These are phyloP conservation scores for Xenopus laevis DNA, from an alignment of 2,113 vertebrate genomes.

Conservation along the genomic window DNA sequence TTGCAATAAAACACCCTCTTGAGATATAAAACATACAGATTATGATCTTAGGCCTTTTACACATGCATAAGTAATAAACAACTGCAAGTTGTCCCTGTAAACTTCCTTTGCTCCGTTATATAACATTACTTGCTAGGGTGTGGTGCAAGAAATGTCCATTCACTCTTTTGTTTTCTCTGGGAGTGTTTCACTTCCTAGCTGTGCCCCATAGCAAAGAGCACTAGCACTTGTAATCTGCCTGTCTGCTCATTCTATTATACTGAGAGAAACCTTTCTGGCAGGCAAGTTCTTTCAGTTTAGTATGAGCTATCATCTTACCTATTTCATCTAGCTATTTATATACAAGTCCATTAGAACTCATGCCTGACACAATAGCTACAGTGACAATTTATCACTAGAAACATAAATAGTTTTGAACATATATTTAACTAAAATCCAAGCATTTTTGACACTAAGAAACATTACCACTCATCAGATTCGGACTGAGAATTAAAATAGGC, in stretches of 20 bases:
- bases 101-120: conserved; percentile 29
- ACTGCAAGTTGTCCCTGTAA: conserved; percentile 19
- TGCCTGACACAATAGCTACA: no score
- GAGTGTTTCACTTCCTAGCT: conserved; percentile 58
- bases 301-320: no score
- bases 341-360: no score
- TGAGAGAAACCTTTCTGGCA: background rate
- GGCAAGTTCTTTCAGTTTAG: background rate
- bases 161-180: conserved; percentile 57
- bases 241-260: background rate
- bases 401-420: no score
- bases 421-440: no score
- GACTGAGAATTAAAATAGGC: no score
- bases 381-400: no score
- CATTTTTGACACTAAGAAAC: no score
- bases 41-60: background rate
- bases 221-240: background rate
- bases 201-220: conserved; percentile 48
- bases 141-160: conserved; percentile 57
- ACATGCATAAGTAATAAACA: conserved; percentile 1
- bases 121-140: conserved; percentile 55
- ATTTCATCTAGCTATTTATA: no score
- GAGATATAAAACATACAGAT: no score
- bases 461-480: no score
- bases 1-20: no score